A percentile compares a stretch with the other conserved stretches of the same genome.
These are phyloP conservation scores for Teleogryllus occipitalis DNA, from an alignment of 1,140 invertebrate genomes.

Conservation along the genomic window DNA sequence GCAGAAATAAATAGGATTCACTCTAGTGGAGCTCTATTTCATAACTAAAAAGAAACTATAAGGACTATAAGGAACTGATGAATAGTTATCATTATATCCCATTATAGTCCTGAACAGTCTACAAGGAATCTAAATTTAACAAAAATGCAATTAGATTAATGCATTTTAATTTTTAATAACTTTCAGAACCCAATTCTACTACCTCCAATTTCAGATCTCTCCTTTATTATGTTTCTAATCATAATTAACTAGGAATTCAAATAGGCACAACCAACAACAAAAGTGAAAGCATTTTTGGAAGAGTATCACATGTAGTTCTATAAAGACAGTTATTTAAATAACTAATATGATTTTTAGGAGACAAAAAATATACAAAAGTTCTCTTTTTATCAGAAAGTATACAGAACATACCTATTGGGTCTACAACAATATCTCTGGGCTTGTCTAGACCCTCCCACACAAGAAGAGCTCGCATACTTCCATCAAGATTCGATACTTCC, in stretches of 20 bases:
- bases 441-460: slow-evolving; percentile 73
- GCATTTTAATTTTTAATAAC: too few species aligned
- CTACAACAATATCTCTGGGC: slow-evolving; percentile 74
- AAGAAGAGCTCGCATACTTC: slow-evolving; percentile 62
- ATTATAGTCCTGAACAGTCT: neutral
- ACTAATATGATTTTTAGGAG: too few species aligned
- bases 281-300: too few species aligned
- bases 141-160: too few species aligned
- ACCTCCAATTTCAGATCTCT: too few species aligned
- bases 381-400: neutral
- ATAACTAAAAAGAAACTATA: neutral
- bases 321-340: too few species aligned
- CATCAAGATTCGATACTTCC: slow-evolving; percentile 71
- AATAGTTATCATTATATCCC: neutral
- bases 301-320: too few species aligned
- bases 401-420: slow-evolving; percentile 54
- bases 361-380: too few species aligned
- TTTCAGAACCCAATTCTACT: too few species aligned
- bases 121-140: neutral
- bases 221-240: too few species aligned
- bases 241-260: too few species aligned
- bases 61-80: neutral
- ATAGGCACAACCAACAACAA: too few species aligned
- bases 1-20: neutral
- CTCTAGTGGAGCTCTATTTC: neutral